These are phyloP conservation scores for Aleadryas rufinucha DNA, from an alignment of 2,113 vertebrate genomes.

Conservation along the genomic window DNA sequence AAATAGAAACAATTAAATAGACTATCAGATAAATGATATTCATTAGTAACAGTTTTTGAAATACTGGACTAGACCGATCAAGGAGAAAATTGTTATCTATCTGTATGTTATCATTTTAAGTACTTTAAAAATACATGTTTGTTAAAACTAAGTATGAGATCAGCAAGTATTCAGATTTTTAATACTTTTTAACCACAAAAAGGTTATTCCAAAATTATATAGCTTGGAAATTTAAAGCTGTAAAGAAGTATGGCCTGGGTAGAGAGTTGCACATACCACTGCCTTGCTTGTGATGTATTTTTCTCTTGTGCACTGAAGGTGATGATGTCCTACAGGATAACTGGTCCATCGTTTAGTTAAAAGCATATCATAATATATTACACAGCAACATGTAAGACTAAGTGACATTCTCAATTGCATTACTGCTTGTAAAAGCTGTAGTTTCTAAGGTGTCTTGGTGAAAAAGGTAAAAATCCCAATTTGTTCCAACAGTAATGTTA, in stretches of 20 bases:
- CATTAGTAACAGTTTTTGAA: slow-evolving; percentile 6
- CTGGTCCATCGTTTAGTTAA: neutral
- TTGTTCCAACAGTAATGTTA: neutral
- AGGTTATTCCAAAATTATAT: neutral
- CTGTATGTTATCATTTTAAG: neutral
- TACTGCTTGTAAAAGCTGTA: neutral
- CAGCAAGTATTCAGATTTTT: neutral
- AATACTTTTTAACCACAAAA: neutral
- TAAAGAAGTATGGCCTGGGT: neutral
- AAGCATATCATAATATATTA: neutral
- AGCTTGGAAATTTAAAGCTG: neutral
- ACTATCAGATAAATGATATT: neutral
- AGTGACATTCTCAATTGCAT: neutral
- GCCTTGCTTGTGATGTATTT: neutral
- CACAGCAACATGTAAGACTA: neutral
- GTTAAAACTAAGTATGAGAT: neutral
- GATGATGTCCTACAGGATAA: neutral
- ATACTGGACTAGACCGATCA: neutral
- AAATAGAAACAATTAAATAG: slow-evolving; percentile 34
- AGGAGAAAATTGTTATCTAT: neutral
- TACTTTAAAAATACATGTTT: neutral
- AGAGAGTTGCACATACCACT: neutral
- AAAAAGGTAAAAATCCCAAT: neutral
- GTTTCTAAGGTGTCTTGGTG: neutral
- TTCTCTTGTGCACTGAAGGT: neutral